Base-by-base conservation (phyloP, 2,113 vertebrate genomes). In the Xenopus laevis region DNA sequence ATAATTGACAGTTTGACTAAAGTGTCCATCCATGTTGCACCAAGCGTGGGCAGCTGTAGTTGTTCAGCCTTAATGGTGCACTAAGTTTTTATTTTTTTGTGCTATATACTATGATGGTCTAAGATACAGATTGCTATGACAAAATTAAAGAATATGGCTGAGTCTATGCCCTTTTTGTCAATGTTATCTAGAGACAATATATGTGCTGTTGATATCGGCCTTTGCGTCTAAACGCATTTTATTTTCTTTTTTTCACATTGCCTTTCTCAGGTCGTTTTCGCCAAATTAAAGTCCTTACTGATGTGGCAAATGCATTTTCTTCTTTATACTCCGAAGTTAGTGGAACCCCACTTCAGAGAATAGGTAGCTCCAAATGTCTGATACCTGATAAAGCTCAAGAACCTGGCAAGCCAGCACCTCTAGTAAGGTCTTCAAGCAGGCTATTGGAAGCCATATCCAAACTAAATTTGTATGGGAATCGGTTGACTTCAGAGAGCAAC, bases 311-410 rank as follows among this genome's bases (percentile, higher is more conserved):
- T 55, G 95, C 95, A 47, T 98, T 99, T 87, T 94, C 96, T 73
- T 94, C 95, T 74, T 93, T 99, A 69, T 99, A 98, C 88, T 97
- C 95, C 71, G 95, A 98, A 83, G 96, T 99, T 21, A 96, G 96
- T 53, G 96, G 96, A 68, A 94, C 93, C 53, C 94, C 94, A 7
- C 78, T 97, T 76, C 90, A 95, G 76, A 92, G 86, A 86, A 96
- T 99, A 72, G 92, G 90, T 81, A 91, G 82, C 60, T 74, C 86
- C 62, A 86, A 87, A 59, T 91, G 46, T 57, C 50, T 64, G 11
- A 57, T 88, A 33, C 78, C 82, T 69, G 78, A 87, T 83, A 88
- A 87, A 77, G 85, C 72, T 79, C 92, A 90, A 44, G 87, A 80
- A 10, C 82, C 87, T 44, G 81, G 80, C 11, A 84, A 86, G 17